Evolutionary conservation across 2,888 invertebrate genomes (phyloP).

Genomic region (Melinaea marsaeus): DNA sequence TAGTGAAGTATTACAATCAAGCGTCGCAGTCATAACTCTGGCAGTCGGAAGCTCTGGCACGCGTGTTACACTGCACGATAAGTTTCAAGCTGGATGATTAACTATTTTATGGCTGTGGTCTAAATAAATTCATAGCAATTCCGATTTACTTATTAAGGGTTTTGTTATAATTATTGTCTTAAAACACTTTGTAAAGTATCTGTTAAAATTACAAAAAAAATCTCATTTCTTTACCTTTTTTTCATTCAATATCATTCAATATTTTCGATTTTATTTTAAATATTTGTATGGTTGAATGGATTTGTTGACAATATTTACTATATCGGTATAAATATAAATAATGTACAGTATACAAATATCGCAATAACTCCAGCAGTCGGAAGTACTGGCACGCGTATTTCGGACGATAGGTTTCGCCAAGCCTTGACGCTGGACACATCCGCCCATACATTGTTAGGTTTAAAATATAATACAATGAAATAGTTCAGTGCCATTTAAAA

Average conservation of each 20-base stretch:
- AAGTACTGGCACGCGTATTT: constrained; percentile 8
- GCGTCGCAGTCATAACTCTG: constrained; percentile 26
- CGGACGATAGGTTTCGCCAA: constrained; percentile 5
- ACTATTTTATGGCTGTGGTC: too few species aligned
- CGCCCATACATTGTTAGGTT: constrained; percentile 4
- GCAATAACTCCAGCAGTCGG: constrained; percentile 10
- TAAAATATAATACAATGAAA: neutral
- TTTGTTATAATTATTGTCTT: neutral
- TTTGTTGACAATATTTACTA: neutral
- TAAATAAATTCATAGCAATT: too few species aligned
- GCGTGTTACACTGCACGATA: constrained; percentile 14
- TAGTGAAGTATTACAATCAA: constrained; percentile 20
- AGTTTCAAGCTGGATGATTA: too few species aligned
- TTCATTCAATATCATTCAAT: too few species aligned
- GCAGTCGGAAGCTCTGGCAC: constrained; percentile 16
- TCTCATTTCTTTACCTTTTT: too few species aligned
- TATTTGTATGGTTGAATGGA: too few species aligned
- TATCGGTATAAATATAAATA: neutral
- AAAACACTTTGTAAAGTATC: too few species aligned
- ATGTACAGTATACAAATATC: constrained; percentile 1
- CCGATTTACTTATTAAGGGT: too few species aligned
- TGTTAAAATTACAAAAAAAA: too few species aligned
- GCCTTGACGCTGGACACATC: constrained; percentile 4
- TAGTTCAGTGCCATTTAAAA: too few species aligned
- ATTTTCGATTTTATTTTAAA: too few species aligned